Evolutionary conservation across 1,140 invertebrate genomes (phyloP).

Genomic region (Adoxophyes honmai): DNA sequence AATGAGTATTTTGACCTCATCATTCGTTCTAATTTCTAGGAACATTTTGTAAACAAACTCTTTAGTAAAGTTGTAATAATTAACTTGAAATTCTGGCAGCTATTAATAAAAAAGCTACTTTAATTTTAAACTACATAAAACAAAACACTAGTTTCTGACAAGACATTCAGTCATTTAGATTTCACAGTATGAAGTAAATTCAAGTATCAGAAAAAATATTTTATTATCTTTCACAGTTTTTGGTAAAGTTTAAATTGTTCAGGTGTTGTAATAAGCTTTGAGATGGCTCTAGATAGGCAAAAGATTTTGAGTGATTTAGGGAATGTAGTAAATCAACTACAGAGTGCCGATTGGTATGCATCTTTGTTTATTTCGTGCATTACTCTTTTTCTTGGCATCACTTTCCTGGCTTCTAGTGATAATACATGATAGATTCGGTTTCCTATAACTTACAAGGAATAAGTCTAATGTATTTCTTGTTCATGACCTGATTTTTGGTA

Average conservation of each 20-base stretch:
- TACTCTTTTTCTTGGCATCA: not conserved
- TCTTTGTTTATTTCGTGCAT: not conserved
- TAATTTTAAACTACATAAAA: not conserved
- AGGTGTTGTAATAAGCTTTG: constrained; percentile 14
- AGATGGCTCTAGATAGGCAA: constrained; percentile 64
- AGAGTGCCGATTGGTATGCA: constrained; percentile 64
- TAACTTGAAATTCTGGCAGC: not conserved
- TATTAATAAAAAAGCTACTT: not conserved
- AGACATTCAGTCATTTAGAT: not conserved
- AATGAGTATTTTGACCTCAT: too few species aligned
- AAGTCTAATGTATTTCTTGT: too few species aligned
- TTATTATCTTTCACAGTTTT: not conserved
- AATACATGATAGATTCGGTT: too few species aligned
- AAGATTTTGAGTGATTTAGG: constrained; percentile 64
- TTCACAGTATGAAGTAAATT: not conserved
- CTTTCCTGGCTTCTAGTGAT: not conserved
- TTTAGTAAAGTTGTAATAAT: too few species aligned
- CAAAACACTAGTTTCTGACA: not conserved
- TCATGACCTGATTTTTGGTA: too few species aligned
- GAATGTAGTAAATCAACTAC: constrained; percentile 64
- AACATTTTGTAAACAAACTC: too few species aligned
- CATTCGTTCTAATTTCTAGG: too few species aligned
- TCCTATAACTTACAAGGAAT: too few species aligned
- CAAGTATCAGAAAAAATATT: not conserved
- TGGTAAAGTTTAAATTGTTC: not conserved